These are phyloP conservation scores for Epizoanthus ramosus DNA, from an alignment of 92 coral and sea anemone species.

Conservation along the genomic window DNA sequence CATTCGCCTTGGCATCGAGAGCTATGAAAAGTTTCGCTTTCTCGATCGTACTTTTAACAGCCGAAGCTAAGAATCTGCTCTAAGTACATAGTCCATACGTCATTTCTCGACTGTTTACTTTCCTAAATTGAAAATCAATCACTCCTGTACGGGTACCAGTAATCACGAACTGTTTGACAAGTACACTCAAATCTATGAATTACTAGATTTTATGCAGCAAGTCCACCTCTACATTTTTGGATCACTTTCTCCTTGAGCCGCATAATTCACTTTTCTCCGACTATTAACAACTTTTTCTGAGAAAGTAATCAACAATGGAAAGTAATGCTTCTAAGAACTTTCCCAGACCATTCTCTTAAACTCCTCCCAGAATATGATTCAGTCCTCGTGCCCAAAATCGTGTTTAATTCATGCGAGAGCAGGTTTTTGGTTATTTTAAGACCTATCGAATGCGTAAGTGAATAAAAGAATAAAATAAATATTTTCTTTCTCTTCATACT, in stretches of 20 bases:
- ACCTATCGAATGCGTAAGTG: slow-evolving; percentile 38
- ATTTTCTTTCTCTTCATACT: slow-evolving; percentile 44
- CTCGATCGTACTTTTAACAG: slow-evolving; percentile 47
- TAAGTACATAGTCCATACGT: not conserved
- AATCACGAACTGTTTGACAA: slow-evolving; percentile 31
- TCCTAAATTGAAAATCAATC: slow-evolving; percentile 36
- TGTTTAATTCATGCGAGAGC: slow-evolving; percentile 68
- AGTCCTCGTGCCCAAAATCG: slow-evolving; percentile 58
- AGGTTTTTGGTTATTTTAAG: slow-evolving; percentile 57
- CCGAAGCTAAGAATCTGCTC: slow-evolving; percentile 29
- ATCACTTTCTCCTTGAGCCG: slow-evolving; percentile 5
- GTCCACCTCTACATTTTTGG: slow-evolving; percentile 18
- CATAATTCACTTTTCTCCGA: slow-evolving; percentile 32
- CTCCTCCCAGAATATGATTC: slow-evolving; percentile 50
- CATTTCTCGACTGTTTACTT: slow-evolving; percentile 31
- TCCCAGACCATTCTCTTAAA: slow-evolving; percentile 47
- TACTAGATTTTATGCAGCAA: slow-evolving; percentile 18
- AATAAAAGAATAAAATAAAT: slow-evolving; percentile 42
- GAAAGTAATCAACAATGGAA: slow-evolving; percentile 14
- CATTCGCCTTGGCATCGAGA: slow-evolving; percentile 73
- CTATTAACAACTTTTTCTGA: slow-evolving; percentile 2
- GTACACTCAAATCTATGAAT: slow-evolving; percentile 16
- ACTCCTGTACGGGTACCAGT: slow-evolving; percentile 62
- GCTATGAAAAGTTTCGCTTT: slow-evolving; percentile 50
- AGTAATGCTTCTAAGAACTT: slow-evolving; percentile 24